Evolutionary conservation across 2,797 vertebrate genomes (phyloP).

Genomic region (Protosalanx chinensis): DNA sequence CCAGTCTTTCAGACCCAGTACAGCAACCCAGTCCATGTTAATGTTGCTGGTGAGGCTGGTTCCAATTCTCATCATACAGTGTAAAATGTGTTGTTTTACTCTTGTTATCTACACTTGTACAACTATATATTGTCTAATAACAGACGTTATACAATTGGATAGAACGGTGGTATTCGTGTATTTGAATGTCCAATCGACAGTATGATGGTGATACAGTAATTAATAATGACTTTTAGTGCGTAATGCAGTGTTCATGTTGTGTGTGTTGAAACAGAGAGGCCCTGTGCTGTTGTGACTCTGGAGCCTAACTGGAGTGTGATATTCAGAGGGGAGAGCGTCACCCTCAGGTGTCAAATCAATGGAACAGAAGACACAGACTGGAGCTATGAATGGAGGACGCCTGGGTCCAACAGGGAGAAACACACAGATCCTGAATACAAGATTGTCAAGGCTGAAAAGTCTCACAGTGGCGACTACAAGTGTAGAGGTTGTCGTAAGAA

Average conservation of each 20-base stretch:
- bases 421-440: neutral
- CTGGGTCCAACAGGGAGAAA: neutral
- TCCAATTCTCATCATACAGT: neutral
- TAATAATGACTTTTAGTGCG: neutral
- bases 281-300: slow-evolving; percentile 19
- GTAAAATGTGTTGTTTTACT: neutral
- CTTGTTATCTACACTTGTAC: no score
- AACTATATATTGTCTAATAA: neutral
- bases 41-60: slow-evolving; percentile 17
- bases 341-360: slow-evolving; percentile 36
- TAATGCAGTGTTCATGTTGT: neutral
- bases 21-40: slow-evolving; percentile 5
- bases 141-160: neutral
- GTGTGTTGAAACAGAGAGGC: slow-evolving; percentile 8
- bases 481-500: slow-evolving; percentile 29
- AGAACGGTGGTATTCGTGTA: neutral
- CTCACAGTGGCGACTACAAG: neutral
- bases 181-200: neutral
- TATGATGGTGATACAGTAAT: neutral
- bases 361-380: slow-evolving; percentile 23
- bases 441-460: accelerated
- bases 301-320: slow-evolving; percentile 21
- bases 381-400: slow-evolving; percentile 35
- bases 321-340: slow-evolving; percentile 21
- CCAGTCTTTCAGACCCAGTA: neutral